phyloP scores from a whole-genome alignment of 2,113 vertebrate genomes.

The Ictalurus punctatus region DNA sequence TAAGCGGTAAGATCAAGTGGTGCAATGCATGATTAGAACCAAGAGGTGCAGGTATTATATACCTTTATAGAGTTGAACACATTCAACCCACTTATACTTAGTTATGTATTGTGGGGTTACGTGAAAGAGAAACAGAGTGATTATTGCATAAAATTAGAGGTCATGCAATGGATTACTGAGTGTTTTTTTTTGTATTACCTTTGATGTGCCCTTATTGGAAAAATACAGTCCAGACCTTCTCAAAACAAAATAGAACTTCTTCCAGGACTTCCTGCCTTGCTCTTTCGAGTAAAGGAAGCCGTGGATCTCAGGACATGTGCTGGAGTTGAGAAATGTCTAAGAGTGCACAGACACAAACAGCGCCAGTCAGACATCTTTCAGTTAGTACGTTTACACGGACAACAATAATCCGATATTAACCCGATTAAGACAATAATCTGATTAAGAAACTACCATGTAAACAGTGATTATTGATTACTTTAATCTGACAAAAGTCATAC shows the following conservation, averaged over 20 bases:
- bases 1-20: conserved; percentile 37
- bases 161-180: background rate
- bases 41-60: conserved; percentile 18
- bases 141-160: background rate
- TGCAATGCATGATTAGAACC: conserved; percentile 26
- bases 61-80: conserved; percentile 7
- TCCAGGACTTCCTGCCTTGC: conserved; percentile 92
- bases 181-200: conserved; percentile 71
- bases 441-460: too few species aligned
- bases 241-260: conserved; percentile 91
- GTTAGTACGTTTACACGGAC: too few species aligned
- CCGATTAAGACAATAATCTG: too few species aligned
- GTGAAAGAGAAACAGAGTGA: background rate
- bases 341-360: conserved; percentile 23
- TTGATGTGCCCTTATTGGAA: conserved; percentile 95
- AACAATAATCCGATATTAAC: too few species aligned
- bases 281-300: conserved; percentile 92
- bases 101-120: background rate
- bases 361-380: background rate
- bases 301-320: conserved; percentile 92
- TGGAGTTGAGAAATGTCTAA: conserved; percentile 92
- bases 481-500: too few species aligned
- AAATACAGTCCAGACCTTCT: conserved; percentile 96
- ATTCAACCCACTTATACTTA: background rate
- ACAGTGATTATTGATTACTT: too few species aligned